Conservation (phyloP, 2,113 vertebrate genomes). For the Ibidorhyncha struthersii region DNA sequence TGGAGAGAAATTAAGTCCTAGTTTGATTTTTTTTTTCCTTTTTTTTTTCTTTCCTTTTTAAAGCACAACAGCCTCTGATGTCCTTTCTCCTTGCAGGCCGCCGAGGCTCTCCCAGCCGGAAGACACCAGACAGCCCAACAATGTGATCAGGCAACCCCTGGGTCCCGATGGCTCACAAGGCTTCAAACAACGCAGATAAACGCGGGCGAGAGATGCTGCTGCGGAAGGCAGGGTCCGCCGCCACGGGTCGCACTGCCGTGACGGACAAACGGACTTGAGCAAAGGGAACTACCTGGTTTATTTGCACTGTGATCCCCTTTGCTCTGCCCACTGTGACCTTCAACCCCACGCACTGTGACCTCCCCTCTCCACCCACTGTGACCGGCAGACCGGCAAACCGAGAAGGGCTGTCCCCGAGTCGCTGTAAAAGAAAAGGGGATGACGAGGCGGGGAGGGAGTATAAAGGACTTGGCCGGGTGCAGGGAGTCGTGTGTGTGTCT, state of each 20-base stretch:
- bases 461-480: conserved; percentile 34
- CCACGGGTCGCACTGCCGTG: conserved; percentile 31
- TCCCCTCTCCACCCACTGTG: conserved; percentile 76
- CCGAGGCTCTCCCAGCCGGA: conserved; percentile 87
- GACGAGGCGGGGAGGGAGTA: not conserved
- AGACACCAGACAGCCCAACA: conserved; percentile 87
- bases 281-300: conserved; percentile 70
- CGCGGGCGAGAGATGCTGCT: conserved; percentile 37
- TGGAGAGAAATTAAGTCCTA: not conserved
- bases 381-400: conserved; percentile 32
- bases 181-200: conserved; percentile 95
- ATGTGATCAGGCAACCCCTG: conserved; percentile 89
- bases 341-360: conserved; percentile 81
- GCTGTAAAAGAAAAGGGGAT: conserved; percentile 13
- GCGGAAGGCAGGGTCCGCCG: conserved; percentile 40
- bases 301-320: conserved; percentile 82
- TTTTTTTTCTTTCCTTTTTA: not conserved
- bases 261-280: conserved; percentile 76
- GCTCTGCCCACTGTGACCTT: conserved; percentile 93
- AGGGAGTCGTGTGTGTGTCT: conserved; percentile 24
- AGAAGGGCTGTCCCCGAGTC: conserved; percentile 61
- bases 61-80: not conserved
- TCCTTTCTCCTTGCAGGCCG: conserved; percentile 73
- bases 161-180: conserved; percentile 93
- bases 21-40: not conserved